These are phyloP conservation scores for Dryobates pubescens DNA, from an alignment of 2,797 vertebrate species.

Conservation along the genomic window DNA sequence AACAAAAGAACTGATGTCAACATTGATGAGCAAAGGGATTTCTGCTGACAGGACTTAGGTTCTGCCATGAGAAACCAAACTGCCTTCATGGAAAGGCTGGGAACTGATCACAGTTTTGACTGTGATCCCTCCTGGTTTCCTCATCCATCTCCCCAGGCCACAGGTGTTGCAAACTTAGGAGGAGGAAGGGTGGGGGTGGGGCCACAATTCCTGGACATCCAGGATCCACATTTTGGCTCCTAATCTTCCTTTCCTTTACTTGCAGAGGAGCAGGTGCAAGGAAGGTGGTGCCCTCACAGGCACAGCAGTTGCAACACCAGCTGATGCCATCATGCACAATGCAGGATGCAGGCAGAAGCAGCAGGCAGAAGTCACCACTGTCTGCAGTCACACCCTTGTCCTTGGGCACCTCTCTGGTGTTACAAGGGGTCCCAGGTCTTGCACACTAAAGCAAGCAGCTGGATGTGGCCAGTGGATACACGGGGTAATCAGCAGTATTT, in stretches of 20 bases:
- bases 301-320: too few species aligned
- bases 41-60: neutral
- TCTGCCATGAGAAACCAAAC: neutral
- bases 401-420: neutral
- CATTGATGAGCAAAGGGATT: neutral
- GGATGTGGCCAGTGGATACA: neutral
- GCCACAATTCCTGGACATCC: neutral
- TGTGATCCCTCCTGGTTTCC: neutral
- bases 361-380: neutral
- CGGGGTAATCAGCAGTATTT: neutral
- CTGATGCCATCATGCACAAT: neutral
- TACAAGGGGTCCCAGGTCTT: neutral
- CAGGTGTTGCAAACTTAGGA: neutral
- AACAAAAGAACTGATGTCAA: neutral
- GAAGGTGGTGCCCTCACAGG: neutral
- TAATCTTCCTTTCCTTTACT: neutral
- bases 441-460: neutral
- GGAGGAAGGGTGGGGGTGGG: too few species aligned
- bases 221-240: neutral
- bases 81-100: neutral
- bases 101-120: neutral
- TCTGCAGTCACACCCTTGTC: neutral
- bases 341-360: neutral
- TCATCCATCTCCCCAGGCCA: neutral
- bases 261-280: neutral